These are phyloP conservation scores for Cataglyphis livida DNA, from an alignment of 2,888 invertebrate genomes.

Conservation along the genomic window DNA sequence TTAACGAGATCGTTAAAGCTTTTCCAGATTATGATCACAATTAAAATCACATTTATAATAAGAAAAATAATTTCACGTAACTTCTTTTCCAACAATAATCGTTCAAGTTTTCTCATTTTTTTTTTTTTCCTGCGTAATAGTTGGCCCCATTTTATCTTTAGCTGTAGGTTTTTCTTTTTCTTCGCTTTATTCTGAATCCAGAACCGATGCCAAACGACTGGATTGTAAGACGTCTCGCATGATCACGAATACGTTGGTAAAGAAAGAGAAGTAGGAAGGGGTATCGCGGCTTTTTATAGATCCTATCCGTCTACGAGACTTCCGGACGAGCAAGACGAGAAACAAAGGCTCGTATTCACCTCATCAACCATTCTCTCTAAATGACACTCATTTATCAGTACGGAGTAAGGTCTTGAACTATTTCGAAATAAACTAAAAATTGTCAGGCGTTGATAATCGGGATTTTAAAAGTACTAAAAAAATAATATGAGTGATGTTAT, in stretches of 20 bases:
- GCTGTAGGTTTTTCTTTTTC: not conserved
- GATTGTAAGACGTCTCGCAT: not conserved
- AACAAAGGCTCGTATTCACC: conserved; percentile 47
- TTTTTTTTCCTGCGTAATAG: not conserved
- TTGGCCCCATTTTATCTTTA: not conserved
- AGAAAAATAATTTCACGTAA: not conserved
- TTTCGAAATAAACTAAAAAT: not conserved
- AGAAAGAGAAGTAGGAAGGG: not conserved
- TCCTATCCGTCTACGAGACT: conserved; percentile 18
- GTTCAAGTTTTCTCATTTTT: not conserved
- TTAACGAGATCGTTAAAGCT: conserved; percentile 32
- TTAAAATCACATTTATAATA: not conserved
- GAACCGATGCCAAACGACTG: conserved; percentile 8
- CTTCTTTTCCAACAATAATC: not conserved
- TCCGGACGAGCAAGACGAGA: conserved; percentile 31
- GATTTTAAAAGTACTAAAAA: not conserved
- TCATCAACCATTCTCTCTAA: not conserved
- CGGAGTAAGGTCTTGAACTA: not conserved
- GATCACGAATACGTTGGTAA: not conserved
- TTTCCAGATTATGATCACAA: conserved; percentile 36
- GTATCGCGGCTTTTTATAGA: conserved; percentile 38
- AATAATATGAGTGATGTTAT: not conserved
- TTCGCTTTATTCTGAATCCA: not conserved
- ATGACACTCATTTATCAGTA: conserved; percentile 21
- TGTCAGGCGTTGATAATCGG: conserved; percentile 20